Percentiles rank a stretch among this genome's conserved stretches.
phyloP scores from a whole-genome alignment of 2,888 invertebrate species.

The Dioctria linearis region DNA sequence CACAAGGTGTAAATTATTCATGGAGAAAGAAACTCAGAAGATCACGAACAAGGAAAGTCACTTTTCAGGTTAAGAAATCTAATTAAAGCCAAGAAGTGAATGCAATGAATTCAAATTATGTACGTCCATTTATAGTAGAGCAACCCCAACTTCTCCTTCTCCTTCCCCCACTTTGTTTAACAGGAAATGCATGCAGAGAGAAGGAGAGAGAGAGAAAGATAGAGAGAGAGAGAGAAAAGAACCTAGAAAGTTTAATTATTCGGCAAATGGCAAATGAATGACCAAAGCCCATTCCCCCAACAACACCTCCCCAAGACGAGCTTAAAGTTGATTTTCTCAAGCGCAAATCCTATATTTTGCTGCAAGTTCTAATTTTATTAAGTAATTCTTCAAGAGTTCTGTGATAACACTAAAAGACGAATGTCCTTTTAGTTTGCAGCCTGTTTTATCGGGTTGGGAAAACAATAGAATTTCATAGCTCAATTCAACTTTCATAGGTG shows the following conservation, averaged over 20 bases:
- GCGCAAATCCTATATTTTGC: too few species aligned
- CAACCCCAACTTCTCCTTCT: background rate
- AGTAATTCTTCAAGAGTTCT: background rate
- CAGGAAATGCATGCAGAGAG: background rate
- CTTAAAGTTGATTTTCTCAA: slow-evolving; percentile 10
- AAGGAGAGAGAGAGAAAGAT: too few species aligned
- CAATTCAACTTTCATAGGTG: slow-evolving; percentile 36
- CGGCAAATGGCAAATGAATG: background rate
- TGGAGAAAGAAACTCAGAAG: background rate
- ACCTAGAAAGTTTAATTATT: slow-evolving; percentile 31
- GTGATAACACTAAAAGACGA: slow-evolving; percentile 14
- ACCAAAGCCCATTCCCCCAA: too few species aligned
- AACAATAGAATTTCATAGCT: slow-evolving; percentile 31
- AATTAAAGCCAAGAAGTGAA: slow-evolving; percentile 39
- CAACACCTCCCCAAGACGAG: too few species aligned
- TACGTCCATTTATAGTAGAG: slow-evolving; percentile 23
- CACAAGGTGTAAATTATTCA: slow-evolving; percentile 45
- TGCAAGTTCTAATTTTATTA: too few species aligned
- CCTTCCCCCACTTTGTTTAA: background rate
- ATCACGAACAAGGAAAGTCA: slow-evolving; percentile 34
- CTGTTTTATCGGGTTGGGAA: background rate
- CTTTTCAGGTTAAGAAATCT: slow-evolving; percentile 46
- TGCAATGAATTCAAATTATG: slow-evolving; percentile 41
- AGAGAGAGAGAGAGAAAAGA: background rate
- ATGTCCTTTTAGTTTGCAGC: background rate